Evolutionary conservation across 2,113 vertebrate genomes (phyloP), one percentile per base, ranked within the genome.

Genomic region (Atherinomorus stipes): DNA sequence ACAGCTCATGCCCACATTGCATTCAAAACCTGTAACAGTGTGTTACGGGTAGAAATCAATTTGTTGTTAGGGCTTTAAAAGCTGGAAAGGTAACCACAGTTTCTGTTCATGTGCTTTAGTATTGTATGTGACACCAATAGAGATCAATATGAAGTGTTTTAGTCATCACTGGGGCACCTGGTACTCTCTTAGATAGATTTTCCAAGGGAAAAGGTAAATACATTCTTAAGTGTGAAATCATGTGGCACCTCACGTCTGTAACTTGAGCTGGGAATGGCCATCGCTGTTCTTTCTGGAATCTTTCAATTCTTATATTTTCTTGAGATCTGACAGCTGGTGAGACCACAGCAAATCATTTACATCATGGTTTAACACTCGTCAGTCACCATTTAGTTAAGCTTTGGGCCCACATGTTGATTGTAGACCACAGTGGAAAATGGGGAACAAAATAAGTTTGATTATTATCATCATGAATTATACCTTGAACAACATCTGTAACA

Each of bases 221-320:
- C 25, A 12, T 45, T 75, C 38, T 53, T 4, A n/a, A 54, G 64
- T 47, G 64, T 60, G 58, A 53, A 54, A 54, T 23, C 58, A 61
- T n/a, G 58, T 16, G 10, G 31, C 25, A 11, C 26, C 28, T 67
- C 52, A 4, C 21, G 7, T 52, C 16, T 34, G 23, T 13, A 42
- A 37, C 25, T 68, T 38, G 0, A 65, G 38, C 7, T 22, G 18
- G 26, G 15, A 0, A 51, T 26, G 4, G 23, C 34, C 59, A 57
- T 28, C 42, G 53, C 38, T 72, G 31, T 23, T 53, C n/a, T 49
- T 49, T 38, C 8, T 52, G 63, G 9, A 53, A 11, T 37, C 13
- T 7, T 19, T 9, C 31, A 34, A 8, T 58, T 26, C 15, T 50
- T 34, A n/a, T n/a, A 26, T 16, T 71, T 23, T 26, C 9, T 18